Conservation (phyloP, 2,888 invertebrate species). For the Perizoma affinitatum region DNA sequence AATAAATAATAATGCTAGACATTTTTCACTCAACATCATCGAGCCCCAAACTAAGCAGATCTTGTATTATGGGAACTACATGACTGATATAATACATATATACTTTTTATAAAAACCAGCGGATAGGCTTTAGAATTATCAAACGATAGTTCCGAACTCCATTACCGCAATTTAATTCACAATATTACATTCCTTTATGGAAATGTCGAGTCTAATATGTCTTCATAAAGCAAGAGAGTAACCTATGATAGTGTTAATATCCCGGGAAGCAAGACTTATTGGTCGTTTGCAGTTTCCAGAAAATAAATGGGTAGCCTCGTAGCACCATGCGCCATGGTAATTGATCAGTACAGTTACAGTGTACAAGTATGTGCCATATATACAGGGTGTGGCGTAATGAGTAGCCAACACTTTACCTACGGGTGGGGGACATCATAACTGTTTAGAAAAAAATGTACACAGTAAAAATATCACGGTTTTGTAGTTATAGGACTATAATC, state of each 20-base stretch:
- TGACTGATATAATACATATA: too few relatives aligned
- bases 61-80: too few relatives aligned
- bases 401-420: too few relatives aligned
- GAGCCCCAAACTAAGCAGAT: too few relatives aligned
- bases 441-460: too few relatives aligned
- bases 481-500: too few relatives aligned
- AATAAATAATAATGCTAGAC: too few relatives aligned
- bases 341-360: constrained; percentile 41
- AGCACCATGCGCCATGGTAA: constrained; percentile 44
- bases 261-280: constrained; percentile 81
- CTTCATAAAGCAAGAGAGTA: constrained; percentile 81
- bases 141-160: constrained; percentile 10
- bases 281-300: constrained; percentile 78
- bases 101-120: too few relatives aligned
- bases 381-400: constrained; percentile 18
- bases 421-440: too few relatives aligned
- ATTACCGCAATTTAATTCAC: constrained; percentile 38
- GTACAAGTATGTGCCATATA: constrained; percentile 27
- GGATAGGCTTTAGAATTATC: too few relatives aligned
- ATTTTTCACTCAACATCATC: too few relatives aligned
- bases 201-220: constrained; percentile 76
- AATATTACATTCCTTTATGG: constrained; percentile 62
- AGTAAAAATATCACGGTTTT: too few relatives aligned
- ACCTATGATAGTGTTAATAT: constrained; percentile 84
- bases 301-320: constrained; percentile 74